Conservation (phyloP, 1,140 invertebrate species). For the Ips typographus region DNA sequence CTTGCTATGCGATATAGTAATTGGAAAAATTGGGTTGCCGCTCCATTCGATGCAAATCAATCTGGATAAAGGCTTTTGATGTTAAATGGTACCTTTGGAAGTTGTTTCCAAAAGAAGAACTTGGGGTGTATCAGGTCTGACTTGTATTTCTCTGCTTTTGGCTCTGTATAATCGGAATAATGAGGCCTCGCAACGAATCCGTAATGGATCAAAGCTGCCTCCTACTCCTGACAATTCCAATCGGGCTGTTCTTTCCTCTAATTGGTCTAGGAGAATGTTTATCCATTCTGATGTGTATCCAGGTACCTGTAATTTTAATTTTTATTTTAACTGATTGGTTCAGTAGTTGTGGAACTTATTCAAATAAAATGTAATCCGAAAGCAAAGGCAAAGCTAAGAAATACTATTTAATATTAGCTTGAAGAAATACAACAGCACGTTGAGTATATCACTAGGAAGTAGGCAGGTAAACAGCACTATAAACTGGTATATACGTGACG, state of each 20-base stretch:
- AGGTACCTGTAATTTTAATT: slow-evolving; percentile 42
- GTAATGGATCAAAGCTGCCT: slow-evolving; percentile 47
- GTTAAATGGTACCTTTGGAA: slow-evolving; percentile 36
- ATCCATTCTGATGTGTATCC: slow-evolving; percentile 49
- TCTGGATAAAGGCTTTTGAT: not conserved
- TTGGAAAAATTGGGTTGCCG: no score
- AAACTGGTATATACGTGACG: no score
- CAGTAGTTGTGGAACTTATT: no score
- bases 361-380: no score
- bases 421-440: no score
- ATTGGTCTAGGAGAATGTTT: slow-evolving; percentile 39
- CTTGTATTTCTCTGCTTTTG: slow-evolving; percentile 47
- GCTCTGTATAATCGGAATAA: slow-evolving; percentile 48
- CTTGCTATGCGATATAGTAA: no score
- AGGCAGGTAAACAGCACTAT: no score
- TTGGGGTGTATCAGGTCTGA: slow-evolving; percentile 48
- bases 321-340: no score
- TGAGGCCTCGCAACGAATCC: slow-evolving; percentile 47
- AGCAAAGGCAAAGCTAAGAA: no score
- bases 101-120: slow-evolving; percentile 47
- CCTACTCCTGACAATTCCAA: slow-evolving; percentile 49
- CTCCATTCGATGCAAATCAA: no score
- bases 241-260: slow-evolving; percentile 46
- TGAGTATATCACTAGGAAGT: no score
- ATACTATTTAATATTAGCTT: no score